Percentiles rank a stretch among this genome's conserved stretches.
Evolutionary conservation across 2,888 invertebrate species (phyloP).

Genomic region (Dendrolimus houi): DNA sequence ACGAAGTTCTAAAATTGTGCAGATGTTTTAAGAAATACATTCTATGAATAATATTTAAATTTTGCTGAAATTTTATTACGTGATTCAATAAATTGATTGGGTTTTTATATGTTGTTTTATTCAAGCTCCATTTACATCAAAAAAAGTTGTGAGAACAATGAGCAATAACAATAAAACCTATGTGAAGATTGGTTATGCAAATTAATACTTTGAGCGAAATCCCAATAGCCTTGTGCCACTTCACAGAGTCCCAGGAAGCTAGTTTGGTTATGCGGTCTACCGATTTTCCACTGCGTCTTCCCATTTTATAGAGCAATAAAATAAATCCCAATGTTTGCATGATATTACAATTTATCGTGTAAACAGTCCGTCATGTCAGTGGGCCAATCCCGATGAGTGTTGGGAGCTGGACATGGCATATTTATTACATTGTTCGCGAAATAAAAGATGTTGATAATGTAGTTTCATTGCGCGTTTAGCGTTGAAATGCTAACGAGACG

Average conservation of each 20-base stretch:
- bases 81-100: conserved; percentile 7
- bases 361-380: conserved; percentile 35
- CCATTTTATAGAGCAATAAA: conserved; percentile 60
- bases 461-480: conserved; percentile 3
- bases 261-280: conserved; percentile 20
- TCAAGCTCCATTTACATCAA: conserved; percentile 1
- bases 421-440: conserved; percentile 13
- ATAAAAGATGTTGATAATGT: conserved; percentile 10
- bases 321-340: conserved; percentile 62
- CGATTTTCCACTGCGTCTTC: conserved; percentile 39
- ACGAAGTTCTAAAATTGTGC: too few relatives aligned
- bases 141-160: background rate
- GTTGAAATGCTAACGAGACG: background rate
- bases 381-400: background rate
- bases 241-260: conserved; percentile 9
- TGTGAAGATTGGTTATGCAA: background rate
- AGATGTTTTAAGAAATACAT: too few relatives aligned
- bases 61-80: conserved; percentile 7
- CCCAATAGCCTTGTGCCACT: conserved; percentile 6
- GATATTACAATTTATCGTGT: conserved; percentile 63
- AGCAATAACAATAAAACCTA: background rate
- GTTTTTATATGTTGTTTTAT: background rate
- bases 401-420: conserved; percentile 10
- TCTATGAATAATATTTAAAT: too few relatives aligned
- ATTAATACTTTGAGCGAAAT: background rate